Base-by-base conservation (phyloP, 2,888 invertebrate species). In the Parnassius glacialis region DNA sequence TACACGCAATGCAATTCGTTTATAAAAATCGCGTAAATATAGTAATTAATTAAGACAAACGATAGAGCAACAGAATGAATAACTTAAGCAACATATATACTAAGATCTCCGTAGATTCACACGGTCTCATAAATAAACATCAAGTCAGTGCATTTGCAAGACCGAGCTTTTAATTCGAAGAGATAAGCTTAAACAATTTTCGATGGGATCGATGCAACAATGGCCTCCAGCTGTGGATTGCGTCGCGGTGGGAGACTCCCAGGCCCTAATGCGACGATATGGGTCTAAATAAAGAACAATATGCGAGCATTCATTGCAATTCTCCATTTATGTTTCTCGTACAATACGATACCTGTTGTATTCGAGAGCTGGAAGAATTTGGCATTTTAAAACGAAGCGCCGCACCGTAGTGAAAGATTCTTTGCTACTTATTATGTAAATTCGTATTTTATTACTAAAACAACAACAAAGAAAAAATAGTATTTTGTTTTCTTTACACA, bases 161-260 rank as follows among this genome's bases (percentile, higher is more conserved):
- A 45, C 34, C 10, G 52, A 57, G 57, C 47, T 57, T 61, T 57
- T 55, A 61, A 52, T 47, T 45, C 13, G 13, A 13, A 45, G 16
- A 16, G 57, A 61, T 61, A 56, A 57, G 61, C 34, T 44, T 53
- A 42, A 50, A 53, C 57, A 54, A 50, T 60, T 60, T 42, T 47
- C 54, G 54, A 43, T 54, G 41, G 16, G 50, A 50, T 48, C 50
- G 54, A 10, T 12, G 5, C 16, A 16, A 59, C 59, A 59, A 59
- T 52, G 41, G 62, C 53, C 54, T 43, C 62, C 57, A 57, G 57
- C 45, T 52, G 61, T 56, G 61, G 61, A 53, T 42, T 52, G 48
- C 52, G 34, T n/a, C 43, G 45, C 34, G 48, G 45, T 59, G 59
- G 61, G 61, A 62, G 50, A 42, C 11, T 62, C 62, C 53, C 62